Base-by-base conservation (phyloP, 2,888 invertebrate genomes). In the Tiphia femorata region DNA sequence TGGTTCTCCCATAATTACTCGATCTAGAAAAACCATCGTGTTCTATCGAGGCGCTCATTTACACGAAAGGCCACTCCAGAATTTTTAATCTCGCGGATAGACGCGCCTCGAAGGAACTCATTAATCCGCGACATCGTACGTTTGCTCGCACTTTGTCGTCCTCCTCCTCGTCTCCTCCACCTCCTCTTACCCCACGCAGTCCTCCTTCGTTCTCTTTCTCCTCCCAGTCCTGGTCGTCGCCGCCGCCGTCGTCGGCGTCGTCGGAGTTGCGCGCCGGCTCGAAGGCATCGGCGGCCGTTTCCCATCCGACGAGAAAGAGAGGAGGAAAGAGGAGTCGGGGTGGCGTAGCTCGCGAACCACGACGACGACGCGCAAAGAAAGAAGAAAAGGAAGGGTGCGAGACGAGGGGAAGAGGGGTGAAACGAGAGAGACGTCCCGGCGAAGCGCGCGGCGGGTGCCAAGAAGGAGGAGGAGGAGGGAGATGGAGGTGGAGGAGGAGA, bases 201-300 rank as follows among this genome's bases (percentile, higher is more conserved):
- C 12, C 6, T 2, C 29, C 29, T 2, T 53, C 47, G 63, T 38
- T 59, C 48, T 63, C 23, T 8, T 23, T 17, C 8, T 40, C 40
- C 41, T 35, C 42, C 27, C 27, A 7, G 12, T 7, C 44, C 49
- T 53, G 21, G 38, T 54, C 40, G 38, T 33, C 30, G 46, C 54
- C 8, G 33, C 46, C 53, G 50, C 21, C 41, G 49, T 35, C 41
- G 48, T 49, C 37, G 47, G 35, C 52, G 42, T 47, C 46, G 51
- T 33, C 14, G 44, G n/a, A 29, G 35, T 35, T 16, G 41, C 17
- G 33, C 49, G 52, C 50, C 50, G 50, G 19, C 50, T 49, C 49
- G 49, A 40, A 47, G 54, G 55, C 61, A 67, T 61, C 58, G 67
- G 59, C 66, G 54, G 52, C 58, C 56, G 62, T 72, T 69, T 69